Evolutionary conservation across 2,797 vertebrate species (phyloP).

Genomic region (Sebastes dallii): DNA sequence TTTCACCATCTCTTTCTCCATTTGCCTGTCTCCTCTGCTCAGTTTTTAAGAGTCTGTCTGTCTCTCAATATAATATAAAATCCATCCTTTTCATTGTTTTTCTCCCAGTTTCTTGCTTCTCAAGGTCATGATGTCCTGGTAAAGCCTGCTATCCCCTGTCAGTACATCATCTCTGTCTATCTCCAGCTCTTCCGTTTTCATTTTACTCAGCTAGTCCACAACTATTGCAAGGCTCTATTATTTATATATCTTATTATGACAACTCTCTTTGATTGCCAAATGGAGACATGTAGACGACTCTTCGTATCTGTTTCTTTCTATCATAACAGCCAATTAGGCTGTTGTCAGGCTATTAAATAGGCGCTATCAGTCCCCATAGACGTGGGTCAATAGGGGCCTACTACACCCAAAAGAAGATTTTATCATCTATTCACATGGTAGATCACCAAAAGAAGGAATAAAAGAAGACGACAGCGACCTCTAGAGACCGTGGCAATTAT

Average conservation of each 20-base stretch:
- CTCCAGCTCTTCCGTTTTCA: neutral
- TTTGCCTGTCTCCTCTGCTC: neutral
- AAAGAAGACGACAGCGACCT: no score
- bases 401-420: no score
- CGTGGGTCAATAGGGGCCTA: no score
- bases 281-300: constrained; percentile 4
- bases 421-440: no score
- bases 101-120: neutral
- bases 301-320: neutral
- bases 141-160: constrained; percentile 24
- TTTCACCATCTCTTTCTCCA: neutral
- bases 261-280: constrained; percentile 1
- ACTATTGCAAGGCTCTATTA: neutral
- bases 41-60: neutral
- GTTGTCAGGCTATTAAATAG: no score
- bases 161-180: neutral
- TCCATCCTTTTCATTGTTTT: constrained; percentile 6
- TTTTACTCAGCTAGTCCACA: neutral
- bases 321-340: neutral
- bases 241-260: neutral
- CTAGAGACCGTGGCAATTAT: no score
- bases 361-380: no score
- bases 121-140: constrained; percentile 20
- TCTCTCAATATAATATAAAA: neutral
- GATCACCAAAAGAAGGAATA: no score